Conservation (phyloP, 2,113 vertebrate species). For the Aphyosemion australe region DNA sequence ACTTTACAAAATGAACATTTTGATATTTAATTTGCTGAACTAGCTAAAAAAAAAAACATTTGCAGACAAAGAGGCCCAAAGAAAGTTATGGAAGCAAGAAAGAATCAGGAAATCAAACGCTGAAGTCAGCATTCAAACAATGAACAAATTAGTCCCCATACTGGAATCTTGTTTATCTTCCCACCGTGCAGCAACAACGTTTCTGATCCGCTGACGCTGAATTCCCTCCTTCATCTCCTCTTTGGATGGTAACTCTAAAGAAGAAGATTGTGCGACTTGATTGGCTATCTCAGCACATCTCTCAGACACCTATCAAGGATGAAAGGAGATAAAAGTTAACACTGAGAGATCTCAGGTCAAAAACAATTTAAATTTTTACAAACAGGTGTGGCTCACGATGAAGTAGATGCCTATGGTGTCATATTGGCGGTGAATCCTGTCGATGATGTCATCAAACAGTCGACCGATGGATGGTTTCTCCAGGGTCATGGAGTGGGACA, state of each 20-base stretch:
- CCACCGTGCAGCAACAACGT: conserved; percentile 84
- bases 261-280: conserved; percentile 78
- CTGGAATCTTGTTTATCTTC: conserved; percentile 8
- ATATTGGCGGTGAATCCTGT: conserved; percentile 93
- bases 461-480: conserved; percentile 93
- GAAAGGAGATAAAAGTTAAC: conserved; percentile 8
- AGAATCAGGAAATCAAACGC: too few relatives aligned
- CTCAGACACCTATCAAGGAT: conserved; percentile 84
- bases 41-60: too few relatives aligned
- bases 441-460: conserved; percentile 92
- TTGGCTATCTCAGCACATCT: conserved; percentile 79
- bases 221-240: conserved; percentile 86
- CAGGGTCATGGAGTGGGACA: conserved; percentile 90
- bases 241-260: conserved; percentile 64
- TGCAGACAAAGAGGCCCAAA: too few relatives aligned
- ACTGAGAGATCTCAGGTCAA: background rate
- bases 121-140: too few relatives aligned
- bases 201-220: conserved; percentile 86
- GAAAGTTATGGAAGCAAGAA: too few relatives aligned
- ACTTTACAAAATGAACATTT: too few relatives aligned
- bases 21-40: too few relatives aligned
- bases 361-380: background rate
- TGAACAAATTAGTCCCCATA: too few relatives aligned
- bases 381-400: conserved; percentile 78
- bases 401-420: conserved; percentile 95